Base-by-base conservation (phyloP, 1,140 invertebrate species). In the Leptoteleia sp. region DNA sequence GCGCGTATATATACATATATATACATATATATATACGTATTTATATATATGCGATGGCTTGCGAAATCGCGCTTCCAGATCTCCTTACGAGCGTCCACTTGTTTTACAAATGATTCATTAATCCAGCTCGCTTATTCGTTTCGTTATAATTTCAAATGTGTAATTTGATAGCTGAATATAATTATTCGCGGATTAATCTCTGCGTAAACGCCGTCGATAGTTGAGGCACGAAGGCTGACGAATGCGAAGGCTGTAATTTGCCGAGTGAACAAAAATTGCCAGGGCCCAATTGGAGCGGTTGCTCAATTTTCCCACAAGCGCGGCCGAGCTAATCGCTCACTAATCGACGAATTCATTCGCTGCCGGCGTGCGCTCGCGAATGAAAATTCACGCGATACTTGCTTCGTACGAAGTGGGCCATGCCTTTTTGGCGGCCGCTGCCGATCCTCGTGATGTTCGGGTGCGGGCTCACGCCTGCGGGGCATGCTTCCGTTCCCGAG, bases 401-500 rank as follows among this genome's bases (percentile, higher is more conserved):
- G 37, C 43, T 64, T 40, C 13, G 35, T 27, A 19, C 19, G 52
- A 78, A 72, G 19, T 7, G 25, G 61, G 42, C 22, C n/a, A n/a
- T n/a, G n/a, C 29, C 31, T 19, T 42, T 71, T 52, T 50, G 42
- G 16, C 54, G 48, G 31, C 22, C 38, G 70, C 33, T 65, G 42
- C 47, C 2, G 33, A 64, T 6, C 6, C 22, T 6, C 22, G 22
- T 57, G 55, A 59, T 50, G 47, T 48, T 79, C 57, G 61, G 52
- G 64, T 45, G 73, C 55, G 48, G 65, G 38, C 42, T 68, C n/a
- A 83, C n/a, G n/a, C n/a, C 83, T 80, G 43, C 78, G 61, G 84
- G 84, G 68, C 70, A 80, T 87, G 86, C 87, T 89, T 89, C 86
- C 86, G 87, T 89, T 87, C n/a, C 81, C 79, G 79, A 87, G 81